Conservation (phyloP, 2,888 invertebrate genomes). For the Dorcus hopei region DNA sequence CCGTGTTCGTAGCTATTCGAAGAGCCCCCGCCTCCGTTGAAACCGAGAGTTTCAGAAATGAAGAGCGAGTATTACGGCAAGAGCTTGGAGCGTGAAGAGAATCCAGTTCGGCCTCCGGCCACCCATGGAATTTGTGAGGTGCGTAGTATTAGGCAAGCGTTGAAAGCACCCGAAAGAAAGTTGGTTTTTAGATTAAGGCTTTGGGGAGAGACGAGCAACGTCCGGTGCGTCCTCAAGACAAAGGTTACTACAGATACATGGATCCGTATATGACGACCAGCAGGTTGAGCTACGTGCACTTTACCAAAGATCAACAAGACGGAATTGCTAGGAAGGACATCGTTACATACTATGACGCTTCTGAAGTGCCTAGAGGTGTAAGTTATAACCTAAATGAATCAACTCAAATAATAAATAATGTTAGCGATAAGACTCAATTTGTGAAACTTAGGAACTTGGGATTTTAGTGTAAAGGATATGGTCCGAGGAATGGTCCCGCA, state of each 20-base stretch:
- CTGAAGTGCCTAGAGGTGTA: slow-evolving; percentile 34
- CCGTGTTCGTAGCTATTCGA: slow-evolving; percentile 30
- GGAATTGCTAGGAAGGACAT: slow-evolving; percentile 43
- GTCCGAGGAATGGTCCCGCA: slow-evolving; percentile 26
- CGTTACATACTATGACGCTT: slow-evolving; percentile 45
- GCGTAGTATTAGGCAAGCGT: slow-evolving; percentile 8
- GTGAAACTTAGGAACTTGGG: too few relatives aligned
- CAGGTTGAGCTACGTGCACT: slow-evolving; percentile 39
- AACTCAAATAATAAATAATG: too few relatives aligned
- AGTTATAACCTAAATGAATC: not conserved
- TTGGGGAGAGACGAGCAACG: slow-evolving; percentile 45
- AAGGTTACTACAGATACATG: slow-evolving; percentile 42
- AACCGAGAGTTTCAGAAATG: slow-evolving; percentile 34
- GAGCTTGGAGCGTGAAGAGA: slow-evolving; percentile 12
- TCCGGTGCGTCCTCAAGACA: slow-evolving; percentile 39
- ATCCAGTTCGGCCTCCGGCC: slow-evolving; percentile 33
- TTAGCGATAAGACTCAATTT: too few relatives aligned
- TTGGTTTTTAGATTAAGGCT: slow-evolving; percentile 34
- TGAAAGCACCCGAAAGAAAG: not conserved
- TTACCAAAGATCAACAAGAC: slow-evolving; percentile 36
- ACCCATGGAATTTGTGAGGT: slow-evolving; percentile 36
- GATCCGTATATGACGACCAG: slow-evolving; percentile 49
- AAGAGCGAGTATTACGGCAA: slow-evolving; percentile 34
- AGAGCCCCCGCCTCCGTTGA: slow-evolving; percentile 35
- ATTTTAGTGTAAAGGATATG: slow-evolving; percentile 31